Base-by-base conservation (phyloP, 2,888 invertebrate species). In the Drosophila cognata region DNA sequence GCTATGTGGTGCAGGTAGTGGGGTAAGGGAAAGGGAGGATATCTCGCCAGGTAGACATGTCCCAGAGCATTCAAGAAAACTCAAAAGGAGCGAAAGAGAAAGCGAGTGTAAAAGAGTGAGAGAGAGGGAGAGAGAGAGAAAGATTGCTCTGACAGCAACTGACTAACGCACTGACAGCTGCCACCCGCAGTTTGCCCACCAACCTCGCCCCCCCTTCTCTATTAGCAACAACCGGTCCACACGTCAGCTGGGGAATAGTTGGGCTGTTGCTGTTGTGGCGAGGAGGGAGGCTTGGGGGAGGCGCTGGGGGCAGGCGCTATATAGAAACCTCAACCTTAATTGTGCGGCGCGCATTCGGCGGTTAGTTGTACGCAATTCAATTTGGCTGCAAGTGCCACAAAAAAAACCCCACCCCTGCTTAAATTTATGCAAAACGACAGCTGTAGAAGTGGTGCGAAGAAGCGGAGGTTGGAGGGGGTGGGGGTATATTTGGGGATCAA, bases 161-260 rank as follows among this genome's bases (percentile, higher is more conserved):
- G 85, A 85, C 85, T 85, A 88, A 88, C 84, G 88, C 88, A 88
- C 88, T 85, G 88, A 85, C 85, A 85, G 85, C 84, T 84, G 88
- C 88, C 84, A 88, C 88, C 88, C 84, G 74, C 84, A 88, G 85
- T 69, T 71, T 31, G 25, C 46, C 68, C 74, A 64, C 64, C 52
- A 33, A 7, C 6, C 1, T 31, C 21, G n/a, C 29, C 29, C 8
- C 53, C 28, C 55, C 16, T 28, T 25, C 38, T n/a, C 29, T 29
- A 21, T 21, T 57, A 3, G 41, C 29, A 41, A 28, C 50, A 50
- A 56, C 56, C 56, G 38, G 38, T 38, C 56, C 56, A 56, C 56
- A 74, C 57, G 65, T 75, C 76, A 65, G 63, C 48, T 55, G 55
- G 56, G 56, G 56, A 56, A 29, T 21, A 43, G 46, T 46, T 46